Base-by-base conservation (phyloP, 2,113 vertebrate genomes). In the Chloropsis cyanopogon region DNA sequence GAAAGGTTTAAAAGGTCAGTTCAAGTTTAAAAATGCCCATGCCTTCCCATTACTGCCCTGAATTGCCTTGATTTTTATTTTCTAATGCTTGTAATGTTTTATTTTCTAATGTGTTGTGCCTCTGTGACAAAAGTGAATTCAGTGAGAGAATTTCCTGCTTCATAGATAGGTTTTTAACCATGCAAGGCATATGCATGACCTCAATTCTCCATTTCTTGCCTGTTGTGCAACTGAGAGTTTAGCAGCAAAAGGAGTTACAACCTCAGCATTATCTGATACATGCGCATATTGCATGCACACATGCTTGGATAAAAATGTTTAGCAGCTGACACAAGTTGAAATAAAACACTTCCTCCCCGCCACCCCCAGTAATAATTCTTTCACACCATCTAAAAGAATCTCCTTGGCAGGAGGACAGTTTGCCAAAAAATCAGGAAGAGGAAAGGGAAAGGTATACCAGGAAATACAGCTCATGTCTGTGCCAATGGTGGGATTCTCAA, bases 121-220 rank as follows among this genome's bases (percentile, higher is more conserved):
- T 90, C 60, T 88, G 66, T 61, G 47, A 88, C 56, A 95, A 79
- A 95, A 82, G 37, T 82, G 4, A 86, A 47, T 75, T 84, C 91
- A 85, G 39, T 66, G 78, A 78, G 39, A 83, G 68, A 93, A 94
- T 82, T 95, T 92, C 79, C 82, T 93, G 75, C 59, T 77, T 85
- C 3, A 3, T 26, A 71, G 69, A 70, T 35, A 59, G 46, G 53
- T 76, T 92, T 92, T 83, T 54, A 77, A 60, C 68, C 35, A 53
- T 68, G 49, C 69, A 86, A 93, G 65, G 24, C 46, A 77, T 63
- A 65, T 1, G 6, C 44, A 49, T 83, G 64, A 93, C 85, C 88
- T 95, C 69, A 44, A 78, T 90, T 92, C 86, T 93, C 71, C 39
- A n/a, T 73, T 93, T 94, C 82, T 96, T 94, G 64, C 72, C 65